These are phyloP conservation scores for Macroteleia sp. DNA, from an alignment of 2,888 invertebrate genomes.

Conservation along the genomic window DNA sequence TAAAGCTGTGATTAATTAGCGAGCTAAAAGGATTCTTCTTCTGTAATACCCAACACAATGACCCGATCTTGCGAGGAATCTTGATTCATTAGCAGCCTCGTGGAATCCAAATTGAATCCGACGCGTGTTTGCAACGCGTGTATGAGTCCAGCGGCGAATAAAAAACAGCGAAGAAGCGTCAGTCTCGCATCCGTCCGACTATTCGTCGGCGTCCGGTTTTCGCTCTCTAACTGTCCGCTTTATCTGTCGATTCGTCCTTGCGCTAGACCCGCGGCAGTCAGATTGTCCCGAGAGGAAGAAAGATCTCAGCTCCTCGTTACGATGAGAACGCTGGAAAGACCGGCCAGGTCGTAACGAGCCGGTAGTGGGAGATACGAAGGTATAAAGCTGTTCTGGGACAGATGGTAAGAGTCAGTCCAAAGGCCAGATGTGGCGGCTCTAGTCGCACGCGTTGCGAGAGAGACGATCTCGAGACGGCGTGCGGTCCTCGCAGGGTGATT, in stretches of 20 bases:
- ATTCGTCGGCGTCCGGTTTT: slow-evolving; percentile 23
- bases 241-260: slow-evolving; percentile 63
- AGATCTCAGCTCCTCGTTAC: slow-evolving; percentile 56
- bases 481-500: slow-evolving; percentile 65
- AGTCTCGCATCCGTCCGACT: neutral
- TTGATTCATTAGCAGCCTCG: neutral
- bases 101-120: neutral
- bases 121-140: no score
- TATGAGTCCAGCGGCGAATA: no score
- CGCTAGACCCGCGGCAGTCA: slow-evolving; percentile 63
- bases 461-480: slow-evolving; percentile 75
- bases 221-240: slow-evolving; percentile 34
- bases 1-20: no score
- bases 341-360: slow-evolving; percentile 59
- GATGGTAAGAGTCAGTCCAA: slow-evolving; percentile 80
- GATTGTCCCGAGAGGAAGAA: slow-evolving; percentile 63
- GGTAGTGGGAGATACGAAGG: slow-evolving; percentile 81
- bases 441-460: slow-evolving; percentile 82
- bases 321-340: slow-evolving; percentile 59
- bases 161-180: slow-evolving; percentile 10
- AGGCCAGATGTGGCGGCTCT: slow-evolving; percentile 82
- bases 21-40: no score
- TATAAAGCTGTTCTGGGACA: slow-evolving; percentile 80
- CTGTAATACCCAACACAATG: no score
- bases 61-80: neutral